Percentiles rank a stretch among this genome's conserved stretches.
Conservation (phyloP, 1,140 invertebrate genomes). For the Brachionus angularis region DNA sequence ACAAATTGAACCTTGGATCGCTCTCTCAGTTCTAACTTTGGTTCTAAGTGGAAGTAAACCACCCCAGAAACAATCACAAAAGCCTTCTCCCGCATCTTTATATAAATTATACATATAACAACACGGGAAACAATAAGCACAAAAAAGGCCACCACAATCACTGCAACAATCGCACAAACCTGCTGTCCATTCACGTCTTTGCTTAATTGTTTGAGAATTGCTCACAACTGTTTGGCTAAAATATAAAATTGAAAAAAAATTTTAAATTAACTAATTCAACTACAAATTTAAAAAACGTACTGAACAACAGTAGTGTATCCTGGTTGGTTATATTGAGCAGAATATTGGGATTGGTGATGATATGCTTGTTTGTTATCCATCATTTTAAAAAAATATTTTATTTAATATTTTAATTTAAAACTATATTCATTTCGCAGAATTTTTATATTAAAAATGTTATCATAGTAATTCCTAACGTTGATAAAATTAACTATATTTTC, state of each 20-base stretch:
- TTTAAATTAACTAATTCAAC: too few relatives aligned
- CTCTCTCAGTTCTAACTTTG: constrained; percentile 37
- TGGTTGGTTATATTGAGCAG: too few relatives aligned
- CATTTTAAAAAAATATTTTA: too few relatives aligned
- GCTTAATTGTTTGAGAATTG: constrained; percentile 2
- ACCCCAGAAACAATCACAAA: constrained; percentile 13
- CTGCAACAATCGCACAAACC: neutral
- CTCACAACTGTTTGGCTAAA: neutral
- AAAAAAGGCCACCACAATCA: constrained; percentile 11
- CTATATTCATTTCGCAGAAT: too few relatives aligned
- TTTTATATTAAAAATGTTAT: too few relatives aligned
- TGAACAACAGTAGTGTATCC: too few relatives aligned
- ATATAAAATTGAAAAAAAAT: neutral
- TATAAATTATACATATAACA: neutral
- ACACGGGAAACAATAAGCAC: neutral
- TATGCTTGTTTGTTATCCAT: too few relatives aligned
- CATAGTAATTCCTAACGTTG: too few relatives aligned
- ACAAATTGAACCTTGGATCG: constrained; percentile 33
- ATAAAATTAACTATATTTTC: too few relatives aligned
- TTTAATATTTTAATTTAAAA: too few relatives aligned
- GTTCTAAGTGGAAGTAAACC: constrained; percentile 12
- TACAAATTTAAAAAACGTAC: too few relatives aligned
- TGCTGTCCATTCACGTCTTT: constrained; percentile 4
- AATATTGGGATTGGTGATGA: too few relatives aligned
- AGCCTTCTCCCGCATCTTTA: constrained; percentile 3